Evolutionary conservation across 2,113 vertebrate species (phyloP).

Genomic region (Albula goreensis): DNA sequence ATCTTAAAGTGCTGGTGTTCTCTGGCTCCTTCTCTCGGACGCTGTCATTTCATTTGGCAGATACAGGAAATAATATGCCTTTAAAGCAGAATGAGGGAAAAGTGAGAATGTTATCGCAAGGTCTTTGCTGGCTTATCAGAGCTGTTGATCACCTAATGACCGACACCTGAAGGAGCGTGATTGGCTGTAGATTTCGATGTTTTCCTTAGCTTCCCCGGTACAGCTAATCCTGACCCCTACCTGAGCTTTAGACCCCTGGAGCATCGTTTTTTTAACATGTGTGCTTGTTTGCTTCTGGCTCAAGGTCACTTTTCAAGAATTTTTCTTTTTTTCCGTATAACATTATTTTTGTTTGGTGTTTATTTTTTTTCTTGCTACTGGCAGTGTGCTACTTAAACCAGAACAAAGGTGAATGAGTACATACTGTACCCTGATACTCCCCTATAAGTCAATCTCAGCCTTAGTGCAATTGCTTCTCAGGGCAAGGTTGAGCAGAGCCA

Average conservation of each 20-base stretch:
- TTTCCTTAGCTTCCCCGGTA: not conserved
- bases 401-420: not conserved
- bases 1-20: constrained; percentile 14
- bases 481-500: not conserved
- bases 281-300: not conserved
- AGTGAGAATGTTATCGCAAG: not conserved
- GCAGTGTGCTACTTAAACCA: not conserved
- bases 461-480: too few species aligned
- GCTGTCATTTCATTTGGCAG: constrained; percentile 35
- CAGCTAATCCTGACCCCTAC: not conserved
- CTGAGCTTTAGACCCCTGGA: not conserved
- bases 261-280: not conserved
- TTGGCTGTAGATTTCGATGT: not conserved
- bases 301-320: not conserved
- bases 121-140: not conserved
- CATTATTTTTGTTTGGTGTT: too few species aligned
- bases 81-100: not conserved
- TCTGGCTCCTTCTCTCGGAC: constrained; percentile 23
- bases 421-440: too few species aligned
- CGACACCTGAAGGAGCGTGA: not conserved
- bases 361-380: not conserved
- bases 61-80: constrained; percentile 29
- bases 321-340: not conserved
- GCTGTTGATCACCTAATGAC: not conserved
- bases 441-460: too few species aligned